A percentile compares a stretch with the other conserved stretches of the same genome.
phyloP scores from a whole-genome alignment of 2,888 invertebrate species.

The Pomacea canaliculata region DNA sequence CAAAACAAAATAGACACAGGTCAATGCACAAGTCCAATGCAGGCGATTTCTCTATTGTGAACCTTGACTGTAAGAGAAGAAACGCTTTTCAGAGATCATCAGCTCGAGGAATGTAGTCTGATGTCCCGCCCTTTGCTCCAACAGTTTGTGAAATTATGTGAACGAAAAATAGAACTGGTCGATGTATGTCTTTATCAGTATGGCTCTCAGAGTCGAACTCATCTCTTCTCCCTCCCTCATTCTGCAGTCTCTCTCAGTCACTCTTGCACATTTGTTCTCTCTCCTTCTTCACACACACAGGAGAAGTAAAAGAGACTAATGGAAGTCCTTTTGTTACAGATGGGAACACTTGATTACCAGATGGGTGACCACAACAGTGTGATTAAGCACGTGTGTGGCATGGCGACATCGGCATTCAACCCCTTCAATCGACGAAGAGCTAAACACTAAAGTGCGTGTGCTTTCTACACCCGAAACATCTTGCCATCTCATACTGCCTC shows the following conservation, averaged over 20 bases:
- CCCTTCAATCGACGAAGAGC: background rate
- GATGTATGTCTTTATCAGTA: too few species aligned
- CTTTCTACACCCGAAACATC: background rate
- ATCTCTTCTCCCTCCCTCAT: background rate
- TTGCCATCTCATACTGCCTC: background rate
- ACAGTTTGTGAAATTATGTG: too few species aligned
- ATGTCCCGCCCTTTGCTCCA: too few species aligned
- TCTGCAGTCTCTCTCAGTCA: background rate
- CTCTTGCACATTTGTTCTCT: background rate
- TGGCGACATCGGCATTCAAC: slow-evolving; percentile 66
- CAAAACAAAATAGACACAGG: too few species aligned
- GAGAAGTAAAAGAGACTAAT: background rate
- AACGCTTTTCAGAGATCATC: too few species aligned
- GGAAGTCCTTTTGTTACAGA: slow-evolving; percentile 57
- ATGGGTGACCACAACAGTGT: slow-evolving; percentile 72
- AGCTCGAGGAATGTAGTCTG: too few species aligned
- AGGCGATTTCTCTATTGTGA: too few species aligned
- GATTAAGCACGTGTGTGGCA: slow-evolving; percentile 72
- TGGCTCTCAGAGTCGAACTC: too few species aligned
- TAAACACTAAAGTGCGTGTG: background rate
- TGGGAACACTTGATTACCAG: slow-evolving; percentile 77
- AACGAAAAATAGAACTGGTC: too few species aligned
- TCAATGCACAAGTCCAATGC: too few species aligned
- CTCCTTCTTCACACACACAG: background rate
- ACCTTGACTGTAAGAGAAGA: too few species aligned